Conservation (phyloP, 2,888 invertebrate genomes). For the Hydropsyche betteni region DNA sequence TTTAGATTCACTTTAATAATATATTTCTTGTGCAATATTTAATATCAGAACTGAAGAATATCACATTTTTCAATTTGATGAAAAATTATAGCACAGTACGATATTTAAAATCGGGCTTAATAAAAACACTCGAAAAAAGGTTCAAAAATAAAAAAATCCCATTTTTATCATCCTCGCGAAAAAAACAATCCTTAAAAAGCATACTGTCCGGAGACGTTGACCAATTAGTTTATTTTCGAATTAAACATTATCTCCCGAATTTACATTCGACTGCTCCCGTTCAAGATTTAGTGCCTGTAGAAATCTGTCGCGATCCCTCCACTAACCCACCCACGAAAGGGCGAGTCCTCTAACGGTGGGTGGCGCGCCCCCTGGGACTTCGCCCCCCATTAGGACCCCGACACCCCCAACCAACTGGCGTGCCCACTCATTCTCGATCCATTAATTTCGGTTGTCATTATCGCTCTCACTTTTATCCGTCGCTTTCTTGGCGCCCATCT, state of each 20-base stretch:
- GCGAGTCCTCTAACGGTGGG: too few species aligned
- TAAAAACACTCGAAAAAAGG: too few species aligned
- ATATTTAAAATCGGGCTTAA: too few species aligned
- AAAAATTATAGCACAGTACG: too few species aligned
- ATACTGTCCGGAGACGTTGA: slow-evolving; percentile 13
- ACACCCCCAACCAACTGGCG: neutral
- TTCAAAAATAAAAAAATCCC: too few species aligned
- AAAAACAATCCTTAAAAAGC: neutral
- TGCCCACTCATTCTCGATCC: slow-evolving; percentile 41
- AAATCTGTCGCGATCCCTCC: slow-evolving; percentile 7
- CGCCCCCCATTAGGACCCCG: neutral
- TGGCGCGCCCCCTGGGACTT: neutral
- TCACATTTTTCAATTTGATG: too few species aligned
- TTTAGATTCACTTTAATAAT: too few species aligned
- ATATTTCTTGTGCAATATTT: too few species aligned
- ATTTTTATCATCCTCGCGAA: too few species aligned
- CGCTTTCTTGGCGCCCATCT: slow-evolving; percentile 21
- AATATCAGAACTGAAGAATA: too few species aligned
- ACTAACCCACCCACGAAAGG: too few species aligned
- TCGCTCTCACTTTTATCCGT: slow-evolving; percentile 36
- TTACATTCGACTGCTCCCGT: slow-evolving; percentile 26
- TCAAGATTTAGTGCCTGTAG: slow-evolving; percentile 4
- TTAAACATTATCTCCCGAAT: slow-evolving; percentile 12
- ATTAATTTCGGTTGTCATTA: slow-evolving; percentile 42
- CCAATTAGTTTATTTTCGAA: slow-evolving; percentile 16